Evolutionary conservation across 2,888 invertebrate genomes (phyloP).

Genomic region (Herminia tarsipennalis): DNA sequence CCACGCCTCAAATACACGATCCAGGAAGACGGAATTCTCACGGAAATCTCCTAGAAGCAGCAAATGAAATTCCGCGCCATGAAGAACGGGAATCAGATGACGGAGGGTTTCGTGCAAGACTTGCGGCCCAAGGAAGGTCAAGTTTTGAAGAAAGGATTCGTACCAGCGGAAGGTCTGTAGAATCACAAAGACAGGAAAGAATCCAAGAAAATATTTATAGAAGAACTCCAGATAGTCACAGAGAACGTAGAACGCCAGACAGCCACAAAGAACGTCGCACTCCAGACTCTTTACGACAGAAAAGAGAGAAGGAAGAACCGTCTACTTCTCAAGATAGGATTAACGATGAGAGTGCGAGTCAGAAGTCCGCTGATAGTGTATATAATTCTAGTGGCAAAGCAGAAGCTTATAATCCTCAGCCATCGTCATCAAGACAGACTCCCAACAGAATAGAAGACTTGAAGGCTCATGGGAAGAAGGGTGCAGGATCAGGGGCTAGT

Average conservation of each 20-base stretch:
- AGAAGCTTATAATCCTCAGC: constrained; percentile 73
- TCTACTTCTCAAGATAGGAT: constrained; percentile 58
- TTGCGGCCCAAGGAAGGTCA: constrained; percentile 70
- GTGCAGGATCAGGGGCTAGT: constrained; percentile 87
- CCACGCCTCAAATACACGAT: constrained; percentile 70
- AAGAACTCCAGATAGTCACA: constrained; percentile 70
- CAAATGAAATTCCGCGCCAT: constrained; percentile 60
- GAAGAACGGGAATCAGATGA: constrained; percentile 87
- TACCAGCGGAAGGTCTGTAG: constrained; percentile 75
- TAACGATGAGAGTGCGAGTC: constrained; percentile 77
- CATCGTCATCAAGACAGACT: constrained; percentile 79
- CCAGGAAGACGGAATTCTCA: constrained; percentile 85
- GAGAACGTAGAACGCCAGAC: constrained; percentile 61
- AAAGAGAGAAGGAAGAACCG: constrained; percentile 71
- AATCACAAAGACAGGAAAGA: constrained; percentile 59
- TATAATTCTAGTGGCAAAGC: constrained; percentile 83
- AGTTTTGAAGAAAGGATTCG: constrained; percentile 78
- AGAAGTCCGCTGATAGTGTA: constrained; percentile 84
- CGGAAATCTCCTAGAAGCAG: constrained; percentile 84
- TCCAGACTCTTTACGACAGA: constrained; percentile 68
- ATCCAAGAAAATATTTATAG: constrained; percentile 67
- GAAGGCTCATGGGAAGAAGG: constrained; percentile 77
- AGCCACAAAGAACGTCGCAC: constrained; percentile 53
- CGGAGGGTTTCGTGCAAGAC: constrained; percentile 85
- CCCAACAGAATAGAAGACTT: constrained; percentile 81